phyloP scores from a whole-genome alignment of 2,113 vertebrate genomes.

The Ceratotherium simum region DNA sequence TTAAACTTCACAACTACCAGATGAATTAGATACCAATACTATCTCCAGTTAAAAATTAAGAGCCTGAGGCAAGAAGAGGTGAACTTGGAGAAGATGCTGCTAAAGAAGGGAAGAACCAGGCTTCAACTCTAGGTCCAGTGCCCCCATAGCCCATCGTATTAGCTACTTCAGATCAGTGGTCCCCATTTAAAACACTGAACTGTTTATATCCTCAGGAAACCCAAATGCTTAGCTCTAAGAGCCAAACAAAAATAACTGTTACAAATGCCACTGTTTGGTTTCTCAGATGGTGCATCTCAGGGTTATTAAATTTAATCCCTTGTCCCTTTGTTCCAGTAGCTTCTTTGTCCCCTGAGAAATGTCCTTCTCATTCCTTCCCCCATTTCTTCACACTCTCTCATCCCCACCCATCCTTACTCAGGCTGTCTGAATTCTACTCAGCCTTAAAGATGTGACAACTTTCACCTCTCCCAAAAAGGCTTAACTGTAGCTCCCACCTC shows the following conservation, averaged over 20 bases:
- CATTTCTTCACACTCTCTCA: neutral
- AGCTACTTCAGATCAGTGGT: neutral
- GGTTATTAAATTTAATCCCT: neutral
- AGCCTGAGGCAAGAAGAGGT: neutral
- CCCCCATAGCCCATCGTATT: neutral
- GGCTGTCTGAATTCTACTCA: neutral
- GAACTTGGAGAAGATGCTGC: neutral
- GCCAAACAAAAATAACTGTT: neutral
- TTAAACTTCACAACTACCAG: neutral
- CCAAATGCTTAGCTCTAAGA: conserved; percentile 29
- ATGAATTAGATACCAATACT: neutral
- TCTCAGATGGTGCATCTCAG: neutral
- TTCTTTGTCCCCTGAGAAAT: neutral
- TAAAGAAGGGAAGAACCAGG: neutral
- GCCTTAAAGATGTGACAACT: neutral
- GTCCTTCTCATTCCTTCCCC: neutral
- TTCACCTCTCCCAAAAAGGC: neutral
- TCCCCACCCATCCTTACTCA: neutral
- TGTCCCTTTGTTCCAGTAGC: neutral
- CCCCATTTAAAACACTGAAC: neutral
- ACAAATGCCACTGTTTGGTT: neutral
- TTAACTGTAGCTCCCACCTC: neutral
- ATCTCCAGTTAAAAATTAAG: conserved; percentile 16
- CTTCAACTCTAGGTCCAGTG: too few species aligned
- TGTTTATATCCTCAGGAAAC: neutral